These are phyloP conservation scores for Sylvilagus floridanus DNA, from an alignment of 2,797 vertebrate species.

Conservation along the genomic window DNA sequence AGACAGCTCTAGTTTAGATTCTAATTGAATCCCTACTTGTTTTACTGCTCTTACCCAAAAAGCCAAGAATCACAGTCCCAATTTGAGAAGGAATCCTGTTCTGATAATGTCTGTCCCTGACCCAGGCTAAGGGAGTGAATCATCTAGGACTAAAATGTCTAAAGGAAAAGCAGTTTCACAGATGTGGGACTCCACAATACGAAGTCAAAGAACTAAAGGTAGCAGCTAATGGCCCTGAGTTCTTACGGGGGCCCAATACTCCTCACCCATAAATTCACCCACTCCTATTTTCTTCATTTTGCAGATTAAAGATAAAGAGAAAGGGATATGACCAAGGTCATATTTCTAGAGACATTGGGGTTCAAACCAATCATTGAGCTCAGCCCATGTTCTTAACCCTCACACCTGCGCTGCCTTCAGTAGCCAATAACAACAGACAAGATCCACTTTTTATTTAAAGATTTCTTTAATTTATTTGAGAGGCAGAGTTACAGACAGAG, in stretches of 20 bases:
- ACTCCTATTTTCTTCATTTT: background rate
- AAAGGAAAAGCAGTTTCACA: background rate
- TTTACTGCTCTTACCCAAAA: background rate
- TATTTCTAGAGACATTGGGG: background rate
- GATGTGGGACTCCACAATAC: no score
- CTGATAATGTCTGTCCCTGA: background rate
- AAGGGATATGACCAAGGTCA: background rate
- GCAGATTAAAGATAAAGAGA: background rate
- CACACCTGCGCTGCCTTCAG: background rate
- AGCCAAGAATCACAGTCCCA: background rate
- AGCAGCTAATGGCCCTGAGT: background rate
- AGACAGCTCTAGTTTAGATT: background rate
- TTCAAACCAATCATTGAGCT: background rate
- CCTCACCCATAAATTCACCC: rapidly evolving
- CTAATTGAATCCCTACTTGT: background rate
- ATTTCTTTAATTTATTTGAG: no score
- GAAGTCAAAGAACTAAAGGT: background rate
- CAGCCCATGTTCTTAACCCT: background rate
- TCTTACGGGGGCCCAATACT: rapidly evolving
- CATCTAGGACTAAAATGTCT: no score
- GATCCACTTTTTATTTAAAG: background rate
- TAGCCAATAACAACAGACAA: background rate
- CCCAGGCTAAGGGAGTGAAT: background rate
- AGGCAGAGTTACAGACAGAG: no score
- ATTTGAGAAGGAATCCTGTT: background rate